These are phyloP conservation scores for Electrophaes corylata DNA, from an alignment of 2,888 invertebrate species.

Conservation along the genomic window DNA sequence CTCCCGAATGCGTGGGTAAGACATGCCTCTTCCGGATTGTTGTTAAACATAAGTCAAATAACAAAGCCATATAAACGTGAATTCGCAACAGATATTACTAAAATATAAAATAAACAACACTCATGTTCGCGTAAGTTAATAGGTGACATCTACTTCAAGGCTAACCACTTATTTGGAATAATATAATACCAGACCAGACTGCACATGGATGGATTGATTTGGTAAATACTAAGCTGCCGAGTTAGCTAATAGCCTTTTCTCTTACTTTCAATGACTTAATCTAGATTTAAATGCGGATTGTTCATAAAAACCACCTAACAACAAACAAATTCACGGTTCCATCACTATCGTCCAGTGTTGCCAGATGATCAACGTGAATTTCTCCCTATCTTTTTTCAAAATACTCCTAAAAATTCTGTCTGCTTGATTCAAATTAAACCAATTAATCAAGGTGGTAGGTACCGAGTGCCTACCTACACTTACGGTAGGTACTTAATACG, in stretches of 20 bases:
- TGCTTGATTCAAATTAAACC: too few species aligned
- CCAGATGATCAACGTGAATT: too few species aligned
- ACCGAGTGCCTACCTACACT: too few species aligned
- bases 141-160: conserved; percentile 84
- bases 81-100: conserved; percentile 77
- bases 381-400: too few species aligned
- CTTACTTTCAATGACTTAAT: conserved; percentile 55
- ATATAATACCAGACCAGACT: conserved; percentile 66
- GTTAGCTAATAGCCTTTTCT: conserved; percentile 42
- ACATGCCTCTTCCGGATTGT: conserved; percentile 79
- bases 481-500: too few species aligned
- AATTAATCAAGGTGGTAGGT: too few species aligned
- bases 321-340: conserved; percentile 66
- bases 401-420: too few species aligned
- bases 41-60: conserved; percentile 80
- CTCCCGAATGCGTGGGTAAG: conserved; percentile 80
- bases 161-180: conserved; percentile 79
- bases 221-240: conserved; percentile 45
- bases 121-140: conserved; percentile 78
- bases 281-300: conserved; percentile 73
- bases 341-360: conserved; percentile 64
- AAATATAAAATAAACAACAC: conserved; percentile 84
- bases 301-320: conserved; percentile 74
- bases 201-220: conserved; percentile 51
- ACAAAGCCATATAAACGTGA: conserved; percentile 82